Base-by-base conservation (phyloP, 2,888 invertebrate genomes). In the Ectropis crepuscularia region DNA sequence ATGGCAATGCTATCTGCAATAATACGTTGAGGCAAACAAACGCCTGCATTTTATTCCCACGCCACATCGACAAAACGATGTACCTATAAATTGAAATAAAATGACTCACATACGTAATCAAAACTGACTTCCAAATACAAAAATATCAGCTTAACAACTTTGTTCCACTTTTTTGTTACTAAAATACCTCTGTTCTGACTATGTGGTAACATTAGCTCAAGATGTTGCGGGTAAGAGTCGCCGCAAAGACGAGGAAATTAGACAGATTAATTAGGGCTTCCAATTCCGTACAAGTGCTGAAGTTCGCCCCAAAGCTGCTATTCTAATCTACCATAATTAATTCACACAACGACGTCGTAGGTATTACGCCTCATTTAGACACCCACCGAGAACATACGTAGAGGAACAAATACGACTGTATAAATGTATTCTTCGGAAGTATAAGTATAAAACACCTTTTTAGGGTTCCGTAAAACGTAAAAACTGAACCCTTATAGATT, bases 231-330 rank as follows among this genome's bases (percentile, higher is more conserved):
- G 38, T 38, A 11, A 9, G 54, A 55, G 47, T 47, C 47, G 38
- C 62, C 47, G 50, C 62, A 60, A 68, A 70, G 70, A 67, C 62
- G 49, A 67, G 68, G 68, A 73, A 68, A 71, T 74, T 70, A 72
- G 66, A 60, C 60, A 65, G 70, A 73, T 72, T 73, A 57, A 74
- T 73, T 72, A 69, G 69, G 65, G 67, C 63, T 68, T 70, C 63
- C 69, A 65, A 72, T 69, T 68, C 65, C 53, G 63, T 63, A 62
- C 47, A 71, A 74, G 71, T 71, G 70, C 53, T 39, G 53, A 70
- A 69, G 36, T 48, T 48, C 45, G 43, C 54, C 36, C 11, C 49
- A 49, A 36, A 57, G 36, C 28, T 41, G 10, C 42, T 46, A 46
- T 54, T n/a, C 38, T 46, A 54, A 46, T 46, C 38, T 46, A 11